Base-by-base conservation (phyloP, 2,888 invertebrate species). In the Polylopha cassiicola region DNA sequence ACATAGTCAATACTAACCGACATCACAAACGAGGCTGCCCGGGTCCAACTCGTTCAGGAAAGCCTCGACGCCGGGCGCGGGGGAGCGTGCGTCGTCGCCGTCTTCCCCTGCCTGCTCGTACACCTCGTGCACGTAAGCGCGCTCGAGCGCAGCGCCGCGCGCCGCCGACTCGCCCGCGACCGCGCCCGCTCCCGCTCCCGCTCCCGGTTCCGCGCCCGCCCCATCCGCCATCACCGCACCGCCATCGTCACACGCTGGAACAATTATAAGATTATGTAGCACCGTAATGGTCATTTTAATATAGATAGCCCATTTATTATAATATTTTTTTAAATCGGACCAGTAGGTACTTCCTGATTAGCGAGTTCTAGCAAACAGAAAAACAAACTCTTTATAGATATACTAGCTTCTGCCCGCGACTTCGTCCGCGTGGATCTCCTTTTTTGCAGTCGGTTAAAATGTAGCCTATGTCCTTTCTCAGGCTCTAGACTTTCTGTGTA, bases 21-120 rank as follows among this genome's bases (percentile, higher is more conserved):
- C 93, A 82, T 98, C 98, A 72, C 97, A 97, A 39, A 98, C 95
- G 44, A 98, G 89, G 47, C 97, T 94, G 45, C 97, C 97, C 2
- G 96, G 93, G 64, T 96, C 95, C 36, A 98, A 88, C 55, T 92
- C 93, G 39, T 92, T 87, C 51, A 97, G 89, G 82, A 98, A 97
- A 66, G 92, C 60, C 92, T 93, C 62, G 89, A 90, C 55, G 92
- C 95, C 91, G 91, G 95, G 74, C 71, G 89, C 79, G 46, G 75
- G 73, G 51, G 71, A 65, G 8, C 69, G 61, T 27, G 56, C 55
- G 50, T 79, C 80, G 54, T 80, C 87, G 37, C 77, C 86, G 23
- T 88, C 78, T 59, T 91, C 92, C 53, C 91, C 91, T 58, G 95
- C 94, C 75, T 95, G 93, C 71, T 98, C 95, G 88, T 98, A 98